phyloP scores from a whole-genome alignment of 2,888 invertebrate genomes.

The Drosophila affinis region DNA sequence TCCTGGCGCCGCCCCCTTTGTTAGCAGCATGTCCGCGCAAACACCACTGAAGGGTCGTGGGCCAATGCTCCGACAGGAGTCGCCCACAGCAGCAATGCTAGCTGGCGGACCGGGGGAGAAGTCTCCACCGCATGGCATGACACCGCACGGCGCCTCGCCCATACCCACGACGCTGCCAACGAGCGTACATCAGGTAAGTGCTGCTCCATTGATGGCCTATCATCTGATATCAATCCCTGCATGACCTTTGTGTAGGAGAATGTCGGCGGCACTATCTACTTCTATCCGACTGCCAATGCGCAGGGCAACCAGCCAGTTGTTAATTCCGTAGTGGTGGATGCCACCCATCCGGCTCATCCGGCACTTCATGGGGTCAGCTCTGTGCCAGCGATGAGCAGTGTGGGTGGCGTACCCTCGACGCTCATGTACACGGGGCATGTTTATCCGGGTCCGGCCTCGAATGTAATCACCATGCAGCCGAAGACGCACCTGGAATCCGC shows the following conservation, averaged over 20 bases:
- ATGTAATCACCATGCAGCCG: constrained; percentile 83
- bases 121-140: constrained; percentile 84
- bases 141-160: constrained; percentile 85
- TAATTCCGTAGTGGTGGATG: constrained; percentile 77
- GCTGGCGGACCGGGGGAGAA: constrained; percentile 78
- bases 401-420: constrained; percentile 70
- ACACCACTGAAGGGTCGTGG: constrained; percentile 80
- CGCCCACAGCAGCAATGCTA: constrained; percentile 79
- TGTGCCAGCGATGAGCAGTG: constrained; percentile 73
- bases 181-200: constrained; percentile 83
- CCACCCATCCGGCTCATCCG: constrained; percentile 60
- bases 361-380: constrained; percentile 76
- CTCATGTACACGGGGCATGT: constrained; percentile 82
- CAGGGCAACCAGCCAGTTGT: constrained; percentile 81
- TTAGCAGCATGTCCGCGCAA: constrained; percentile 77
- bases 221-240: background rate
- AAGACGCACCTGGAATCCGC: constrained; percentile 85
- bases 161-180: constrained; percentile 82
- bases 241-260: constrained; percentile 88
- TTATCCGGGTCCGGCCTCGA: constrained; percentile 84
- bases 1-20: constrained; percentile 76
- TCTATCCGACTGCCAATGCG: constrained; percentile 89
- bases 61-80: constrained; percentile 78
- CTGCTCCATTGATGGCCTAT: background rate
- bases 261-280: constrained; percentile 97